These are phyloP conservation scores for Xenopus petersii DNA, from an alignment of 2,797 vertebrate genomes.

Conservation along the genomic window DNA sequence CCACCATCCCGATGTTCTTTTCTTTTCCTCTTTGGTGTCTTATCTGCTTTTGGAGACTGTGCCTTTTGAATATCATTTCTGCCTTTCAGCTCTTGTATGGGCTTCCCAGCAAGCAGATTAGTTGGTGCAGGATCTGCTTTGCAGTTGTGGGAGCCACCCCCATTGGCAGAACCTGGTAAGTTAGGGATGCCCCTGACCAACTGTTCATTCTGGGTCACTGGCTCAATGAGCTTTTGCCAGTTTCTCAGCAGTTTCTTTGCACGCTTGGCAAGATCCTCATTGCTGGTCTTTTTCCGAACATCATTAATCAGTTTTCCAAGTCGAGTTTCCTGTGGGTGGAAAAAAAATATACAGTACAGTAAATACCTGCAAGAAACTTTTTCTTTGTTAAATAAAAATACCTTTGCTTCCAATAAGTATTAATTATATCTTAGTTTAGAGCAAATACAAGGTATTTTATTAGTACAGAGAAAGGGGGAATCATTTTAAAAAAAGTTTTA, in stretches of 20 bases:
- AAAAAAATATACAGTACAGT: neutral
- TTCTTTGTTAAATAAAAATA: too few relatives aligned
- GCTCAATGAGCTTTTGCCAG: conserved; percentile 91
- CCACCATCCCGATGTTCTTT: conserved; percentile 76
- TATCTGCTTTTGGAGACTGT: conserved; percentile 73
- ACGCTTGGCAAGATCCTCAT: conserved; percentile 88
- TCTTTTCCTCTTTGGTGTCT: conserved; percentile 72
- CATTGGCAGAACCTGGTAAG: conserved; percentile 77
- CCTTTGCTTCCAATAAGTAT: too few relatives aligned
- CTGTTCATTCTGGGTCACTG: conserved; percentile 68
- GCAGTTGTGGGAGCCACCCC: conserved; percentile 84
- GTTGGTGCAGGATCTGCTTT: conserved; percentile 69
- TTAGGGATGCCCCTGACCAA: conserved; percentile 71
- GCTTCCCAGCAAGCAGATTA: conserved; percentile 63
- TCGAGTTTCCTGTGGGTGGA: conserved; percentile 80
- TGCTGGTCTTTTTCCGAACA: conserved; percentile 88
- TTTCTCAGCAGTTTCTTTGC: conserved; percentile 87
- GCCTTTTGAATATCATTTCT: conserved; percentile 83
- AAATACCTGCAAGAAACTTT: too few relatives aligned
- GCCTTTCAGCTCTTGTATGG: conserved; percentile 80
- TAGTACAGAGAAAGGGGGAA: too few relatives aligned
- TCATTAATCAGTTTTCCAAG: conserved; percentile 95
- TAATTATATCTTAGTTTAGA: too few relatives aligned
- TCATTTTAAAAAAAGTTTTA: too few relatives aligned
- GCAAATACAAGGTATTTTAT: too few relatives aligned